Evolutionary conservation across 2,797 vertebrate species (phyloP), one percentile per base, ranked within the genome.

Genomic region (Xenopus petersii): DNA sequence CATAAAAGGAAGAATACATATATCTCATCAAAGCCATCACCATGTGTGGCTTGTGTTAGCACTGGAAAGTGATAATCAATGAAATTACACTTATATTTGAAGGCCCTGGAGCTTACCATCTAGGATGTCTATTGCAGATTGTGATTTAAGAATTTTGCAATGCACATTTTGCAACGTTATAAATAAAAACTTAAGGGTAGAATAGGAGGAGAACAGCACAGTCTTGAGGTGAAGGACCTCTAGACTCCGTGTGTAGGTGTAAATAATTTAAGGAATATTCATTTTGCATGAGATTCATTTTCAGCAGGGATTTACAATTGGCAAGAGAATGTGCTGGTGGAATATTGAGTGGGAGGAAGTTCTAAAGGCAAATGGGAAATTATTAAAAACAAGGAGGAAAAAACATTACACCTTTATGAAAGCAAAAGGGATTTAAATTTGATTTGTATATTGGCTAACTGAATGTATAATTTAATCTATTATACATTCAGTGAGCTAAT

Each of bases 181-280:
- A 16, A 56, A 2, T 56, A 56, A 56, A 60, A 3, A 58, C 55
- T 58, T 58, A n/a, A 58, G 16, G 55, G 58, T 13, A 24, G 10
- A 60, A 4, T 60, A 26, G 21, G 10, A 58, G 55, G 12, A 13
- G 12, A 60, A 60, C 4, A 4, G 58, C 10, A 60, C 17, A 60
- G 21, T 15, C 21, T 60, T 60, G 58, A 26, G 58, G 58, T 60
- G 17, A 60, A 60, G 58, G 58, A 60, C 58, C 17, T 24, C 17
- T 60, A 26, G 10, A 60, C 9, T 60, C 58, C 5, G 58, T 26
- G 21, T 11, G 58, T 26, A 60, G 58, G 17, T 60, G 24, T 60
- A 26, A 60, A 60, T 60, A 60, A 60, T 60, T 60, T 26, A 60
- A 26, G 58, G 58, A 60, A 60, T 60, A 60, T 60, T 24, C 58